Base-by-base conservation (phyloP, 35 echinoderm and acorn worm genomes). In the Amphiura filiformis region DNA sequence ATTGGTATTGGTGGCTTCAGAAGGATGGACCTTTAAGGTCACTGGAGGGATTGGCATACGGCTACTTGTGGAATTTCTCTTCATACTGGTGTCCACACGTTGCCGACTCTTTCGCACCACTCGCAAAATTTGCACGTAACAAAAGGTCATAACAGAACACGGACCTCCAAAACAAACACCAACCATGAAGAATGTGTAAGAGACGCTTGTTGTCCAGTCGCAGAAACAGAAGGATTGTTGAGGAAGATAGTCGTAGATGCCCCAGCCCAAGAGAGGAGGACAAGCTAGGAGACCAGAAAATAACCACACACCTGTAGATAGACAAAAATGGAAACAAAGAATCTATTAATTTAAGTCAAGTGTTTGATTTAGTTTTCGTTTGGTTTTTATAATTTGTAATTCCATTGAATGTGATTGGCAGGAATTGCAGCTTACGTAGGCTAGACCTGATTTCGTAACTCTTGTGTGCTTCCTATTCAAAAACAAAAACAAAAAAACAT, bases 171-270 rank as follows among this genome's bases (percentile, higher is more conserved):
- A 99, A 56, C 96, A 99, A 13, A 94, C 85, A 36, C 86, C 85
- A 1, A 99, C 93, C 96, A 99, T 99, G 61, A 99, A 99, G 37
- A 92, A 99, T 12, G 96, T 94, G 87, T 99, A 99, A 36, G 89
- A 84, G 57, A 95, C 38, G 41, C 77, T 84, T 0, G 56, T 30
- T 22, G 84, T 87, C 96, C 96, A 99, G 0, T 86, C 13, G 38
- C 96, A 99, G 84, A 99, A 99, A 38, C 96, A 99, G 85, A 99
- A 99, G 13, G 96, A 99, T 56, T 99, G 96, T 0, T 84, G 84
- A 0, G 81, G 81, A 39, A 99, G 93, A 65, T 83, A 99, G 76
- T 81, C 96, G 33, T 99, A 99, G 3, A 42, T 56, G 13, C 86
- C 93, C 96, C 96, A 99, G 14, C 93, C 90, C 39, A 87, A 65